Conservation (phyloP, 2,888 invertebrate genomes). For the Acleris emargana region DNA sequence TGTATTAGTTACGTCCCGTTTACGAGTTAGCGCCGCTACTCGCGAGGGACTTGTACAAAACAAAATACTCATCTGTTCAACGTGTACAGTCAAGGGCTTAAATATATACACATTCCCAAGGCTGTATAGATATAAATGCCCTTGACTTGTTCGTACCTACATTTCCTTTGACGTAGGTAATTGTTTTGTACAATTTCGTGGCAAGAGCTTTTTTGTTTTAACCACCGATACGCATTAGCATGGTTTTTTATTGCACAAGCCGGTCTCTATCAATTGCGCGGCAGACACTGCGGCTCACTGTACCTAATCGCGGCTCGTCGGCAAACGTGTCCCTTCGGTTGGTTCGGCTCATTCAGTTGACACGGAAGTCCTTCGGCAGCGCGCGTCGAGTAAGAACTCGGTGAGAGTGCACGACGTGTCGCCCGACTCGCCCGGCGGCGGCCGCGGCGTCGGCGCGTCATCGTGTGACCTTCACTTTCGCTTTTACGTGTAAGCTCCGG, state of each 20-base stretch:
- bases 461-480: slow-evolving; percentile 59
- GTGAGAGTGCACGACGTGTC: slow-evolving; percentile 10
- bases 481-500: slow-evolving; percentile 43
- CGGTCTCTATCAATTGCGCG: slow-evolving; percentile 2
- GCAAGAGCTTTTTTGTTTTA: slow-evolving; percentile 25
- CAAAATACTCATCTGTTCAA: no score
- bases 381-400: slow-evolving; percentile 2
- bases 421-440: slow-evolving; percentile 7
- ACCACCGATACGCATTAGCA: slow-evolving; percentile 22
- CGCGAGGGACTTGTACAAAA: background rate
- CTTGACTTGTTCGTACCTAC: background rate
- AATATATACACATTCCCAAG: no score
- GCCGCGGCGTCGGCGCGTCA: slow-evolving; percentile 42
- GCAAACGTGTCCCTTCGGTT: background rate
- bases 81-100: no score
- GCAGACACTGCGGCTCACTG: no score
- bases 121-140: no score
- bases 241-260: slow-evolving; percentile 29
- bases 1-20: slow-evolving; percentile 5
- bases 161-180: no score
- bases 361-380: slow-evolving; percentile 30
- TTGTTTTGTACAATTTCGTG: background rate
- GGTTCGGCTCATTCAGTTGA: slow-evolving; percentile 13
- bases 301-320: no score
- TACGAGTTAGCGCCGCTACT: background rate